Evolutionary conservation across 1,140 invertebrate species (phyloP).

Genomic region (Philotrypesis tridentata): DNA sequence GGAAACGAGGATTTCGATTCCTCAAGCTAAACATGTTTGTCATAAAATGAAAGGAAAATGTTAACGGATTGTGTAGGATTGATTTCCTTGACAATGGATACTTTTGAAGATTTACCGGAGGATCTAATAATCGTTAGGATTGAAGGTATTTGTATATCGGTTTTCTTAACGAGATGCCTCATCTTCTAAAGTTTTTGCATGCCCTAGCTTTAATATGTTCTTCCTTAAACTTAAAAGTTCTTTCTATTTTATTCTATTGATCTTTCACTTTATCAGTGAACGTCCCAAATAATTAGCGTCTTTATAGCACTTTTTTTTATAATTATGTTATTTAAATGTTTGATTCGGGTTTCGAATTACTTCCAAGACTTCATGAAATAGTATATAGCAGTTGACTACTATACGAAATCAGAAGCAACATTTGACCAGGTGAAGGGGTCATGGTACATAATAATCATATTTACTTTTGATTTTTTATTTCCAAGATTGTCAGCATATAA

Average conservation of each 20-base stretch:
- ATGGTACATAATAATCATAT: neutral
- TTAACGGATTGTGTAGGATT: conserved; percentile 39
- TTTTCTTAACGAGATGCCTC: conserved; percentile 47
- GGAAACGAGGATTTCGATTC: conserved; percentile 47
- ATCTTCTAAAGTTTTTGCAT: conserved; percentile 48
- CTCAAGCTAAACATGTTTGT: conserved; percentile 31
- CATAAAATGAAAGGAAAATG: conserved; percentile 26
- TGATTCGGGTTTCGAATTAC: conserved; percentile 7
- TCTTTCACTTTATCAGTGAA: conserved; percentile 34
- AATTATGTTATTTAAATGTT: neutral
- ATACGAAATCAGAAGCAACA: conserved; percentile 12
- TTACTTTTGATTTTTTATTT: conserved; percentile 2
- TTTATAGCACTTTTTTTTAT: neutral
- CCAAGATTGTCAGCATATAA: neutral
- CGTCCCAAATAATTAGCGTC: conserved; percentile 22
- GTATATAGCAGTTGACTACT: conserved; percentile 26
- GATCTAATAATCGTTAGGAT: conserved; percentile 41
- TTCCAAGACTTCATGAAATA: conserved; percentile 36
- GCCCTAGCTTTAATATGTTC: conserved; percentile 46
- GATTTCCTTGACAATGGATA: conserved; percentile 40
- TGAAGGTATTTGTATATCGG: conserved; percentile 49
- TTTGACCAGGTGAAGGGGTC: conserved; percentile 35
- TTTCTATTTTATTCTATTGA: conserved; percentile 41
- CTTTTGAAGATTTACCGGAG: conserved; percentile 46
- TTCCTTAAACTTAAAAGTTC: conserved; percentile 43